These are phyloP conservation scores for Polietes domitor DNA, from an alignment of 2,888 invertebrate species.

Conservation along the genomic window DNA sequence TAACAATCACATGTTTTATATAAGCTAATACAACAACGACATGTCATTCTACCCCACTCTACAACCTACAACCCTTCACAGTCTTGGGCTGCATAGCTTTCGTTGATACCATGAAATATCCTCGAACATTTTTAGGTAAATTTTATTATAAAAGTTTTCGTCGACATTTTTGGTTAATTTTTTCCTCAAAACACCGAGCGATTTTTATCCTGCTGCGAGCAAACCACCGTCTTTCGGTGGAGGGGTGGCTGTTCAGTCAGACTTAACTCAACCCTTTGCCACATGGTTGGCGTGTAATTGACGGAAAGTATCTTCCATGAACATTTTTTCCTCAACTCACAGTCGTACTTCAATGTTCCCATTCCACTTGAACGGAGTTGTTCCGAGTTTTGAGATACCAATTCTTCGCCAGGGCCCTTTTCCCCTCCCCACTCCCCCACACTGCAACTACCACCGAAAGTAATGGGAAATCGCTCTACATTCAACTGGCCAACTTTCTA, in stretches of 20 bases:
- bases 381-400: neutral
- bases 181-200: neutral
- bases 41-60: neutral
- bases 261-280: constrained; percentile 34
- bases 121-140: constrained; percentile 35
- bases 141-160: constrained; percentile 58
- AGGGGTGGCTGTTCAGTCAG: neutral
- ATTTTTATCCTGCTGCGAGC: neutral
- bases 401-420: neutral
- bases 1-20: constrained; percentile 48
- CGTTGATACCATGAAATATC: constrained; percentile 37
- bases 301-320: constrained; percentile 1
- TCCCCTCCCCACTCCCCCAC: neutral
- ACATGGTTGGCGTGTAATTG: constrained; percentile 29
- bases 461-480: neutral
- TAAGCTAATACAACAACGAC: constrained; percentile 20
- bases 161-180: constrained; percentile 5
- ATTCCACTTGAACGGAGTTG: neutral
- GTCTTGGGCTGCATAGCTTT: neutral
- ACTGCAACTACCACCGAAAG: neutral
- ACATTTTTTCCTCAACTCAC: neutral
- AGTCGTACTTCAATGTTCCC: neutral
- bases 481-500: constrained; percentile 10
- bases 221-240: neutral
- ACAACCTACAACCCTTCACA: neutral